These are phyloP conservation scores for Mercenaria mercenaria DNA, from an alignment of 1,140 invertebrate species.

Conservation along the genomic window DNA sequence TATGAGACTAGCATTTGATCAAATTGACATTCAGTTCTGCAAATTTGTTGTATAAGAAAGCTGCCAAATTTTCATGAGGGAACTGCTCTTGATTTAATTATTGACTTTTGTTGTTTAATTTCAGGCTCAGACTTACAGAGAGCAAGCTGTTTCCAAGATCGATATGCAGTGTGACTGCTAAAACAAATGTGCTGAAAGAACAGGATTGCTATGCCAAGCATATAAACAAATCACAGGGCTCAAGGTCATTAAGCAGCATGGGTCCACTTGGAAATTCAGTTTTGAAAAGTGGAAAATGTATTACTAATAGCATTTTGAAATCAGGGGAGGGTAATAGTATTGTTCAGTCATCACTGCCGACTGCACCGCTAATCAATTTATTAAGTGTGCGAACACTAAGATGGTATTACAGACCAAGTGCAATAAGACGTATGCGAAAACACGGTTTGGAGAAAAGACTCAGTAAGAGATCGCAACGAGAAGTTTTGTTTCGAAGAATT, in stretches of 20 bases:
- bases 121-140: not conserved
- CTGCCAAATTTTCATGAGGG: no score
- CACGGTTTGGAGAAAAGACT: conserved; percentile 61
- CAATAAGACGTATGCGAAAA: conserved; percentile 53
- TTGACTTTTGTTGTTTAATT: no score
- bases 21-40: no score
- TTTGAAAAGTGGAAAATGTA: not conserved
- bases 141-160: not conserved
- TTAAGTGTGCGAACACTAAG: not conserved
- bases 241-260: not conserved
- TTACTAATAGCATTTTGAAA: not conserved
- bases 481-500: conserved; percentile 54
- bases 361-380: not conserved
- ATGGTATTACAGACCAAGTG: conserved; percentile 46
- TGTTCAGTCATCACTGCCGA: not conserved
- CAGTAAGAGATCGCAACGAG: conserved; percentile 16
- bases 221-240: not conserved
- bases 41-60: no score
- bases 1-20: no score
- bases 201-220: not conserved
- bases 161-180: not conserved
- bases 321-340: not conserved
- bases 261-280: not conserved
- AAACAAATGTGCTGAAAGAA: not conserved
- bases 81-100: no score